phyloP scores from a whole-genome alignment of 2,113 vertebrate species.

The Pomatostomus ruficeps region DNA sequence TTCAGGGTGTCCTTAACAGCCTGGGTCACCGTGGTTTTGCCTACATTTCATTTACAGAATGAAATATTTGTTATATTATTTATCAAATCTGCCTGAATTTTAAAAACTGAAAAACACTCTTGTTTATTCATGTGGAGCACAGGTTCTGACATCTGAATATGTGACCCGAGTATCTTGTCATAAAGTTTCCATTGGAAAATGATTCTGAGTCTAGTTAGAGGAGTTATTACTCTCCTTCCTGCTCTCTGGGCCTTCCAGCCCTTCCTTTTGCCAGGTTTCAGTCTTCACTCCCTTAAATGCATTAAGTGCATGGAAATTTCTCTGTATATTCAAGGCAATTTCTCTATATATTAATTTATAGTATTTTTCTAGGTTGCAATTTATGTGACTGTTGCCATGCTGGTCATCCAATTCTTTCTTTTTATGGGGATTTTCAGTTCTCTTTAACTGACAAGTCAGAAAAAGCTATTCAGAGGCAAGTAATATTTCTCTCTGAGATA shows the following conservation, averaged over 20 bases:
- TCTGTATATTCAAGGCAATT: not conserved
- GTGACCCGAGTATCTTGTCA: not conserved
- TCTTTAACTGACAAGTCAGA: not conserved
- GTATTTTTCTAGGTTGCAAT: not conserved
- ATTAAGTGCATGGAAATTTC: not conserved
- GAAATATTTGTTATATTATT: not conserved
- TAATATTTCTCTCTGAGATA: not conserved
- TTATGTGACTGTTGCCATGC: not conserved
- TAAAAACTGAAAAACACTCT: not conserved
- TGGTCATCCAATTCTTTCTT: not conserved
- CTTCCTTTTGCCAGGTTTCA: not conserved
- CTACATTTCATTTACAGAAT: conserved; percentile 59
- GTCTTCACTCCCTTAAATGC: not conserved
- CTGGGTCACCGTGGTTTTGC: conserved; percentile 87
- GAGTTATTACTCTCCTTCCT: not conserved
- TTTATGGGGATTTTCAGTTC: not conserved
- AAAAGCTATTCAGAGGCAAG: not conserved
- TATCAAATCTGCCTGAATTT: not conserved
- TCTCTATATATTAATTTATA: not conserved
- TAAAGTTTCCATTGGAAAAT: not conserved
- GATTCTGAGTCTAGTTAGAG: not conserved
- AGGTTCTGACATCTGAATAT: not conserved
- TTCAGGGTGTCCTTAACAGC: conserved; percentile 75
- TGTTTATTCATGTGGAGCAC: not conserved
- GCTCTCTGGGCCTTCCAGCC: not conserved